Percentiles rank a stretch among this genome's conserved stretches.
Evolutionary conservation across 2,113 vertebrate species (phyloP).

Genomic region (Brevimyrus niger): DNA sequence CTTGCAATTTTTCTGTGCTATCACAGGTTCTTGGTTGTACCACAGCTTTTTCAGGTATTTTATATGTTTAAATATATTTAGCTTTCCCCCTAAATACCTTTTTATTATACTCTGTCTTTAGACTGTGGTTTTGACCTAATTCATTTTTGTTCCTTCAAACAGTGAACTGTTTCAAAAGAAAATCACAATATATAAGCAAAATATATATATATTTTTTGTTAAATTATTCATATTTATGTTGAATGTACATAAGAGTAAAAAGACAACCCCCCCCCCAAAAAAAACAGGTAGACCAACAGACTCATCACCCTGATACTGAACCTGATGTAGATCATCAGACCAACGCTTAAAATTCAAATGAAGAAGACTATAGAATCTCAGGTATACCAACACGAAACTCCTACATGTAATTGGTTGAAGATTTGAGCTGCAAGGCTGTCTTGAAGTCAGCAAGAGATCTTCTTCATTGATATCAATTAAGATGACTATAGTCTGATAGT

Average conservation of each 20-base stretch:
- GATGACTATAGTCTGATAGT: not conserved
- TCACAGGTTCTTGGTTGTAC: not conserved
- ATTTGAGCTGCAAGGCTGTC: not conserved
- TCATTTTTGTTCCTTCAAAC: not conserved
- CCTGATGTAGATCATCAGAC: not conserved
- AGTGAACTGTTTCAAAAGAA: not conserved
- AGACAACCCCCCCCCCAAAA: not conserved
- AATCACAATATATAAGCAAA: not conserved
- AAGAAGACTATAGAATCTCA: not conserved
- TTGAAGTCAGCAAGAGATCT: not conserved
- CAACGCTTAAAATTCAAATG: not conserved
- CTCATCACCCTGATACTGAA: not conserved
- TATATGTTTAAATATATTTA: not conserved
- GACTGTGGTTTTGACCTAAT: not conserved
- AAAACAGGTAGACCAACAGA: not conserved
- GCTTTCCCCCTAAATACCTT: not conserved
- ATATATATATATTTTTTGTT: not conserved
- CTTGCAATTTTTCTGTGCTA: not conserved
- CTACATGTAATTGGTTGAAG: not conserved
- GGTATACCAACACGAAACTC: not conserved
- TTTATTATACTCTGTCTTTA: not conserved
- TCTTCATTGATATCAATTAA: not conserved
- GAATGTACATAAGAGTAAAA: not conserved
- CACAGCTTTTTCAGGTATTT: not conserved
- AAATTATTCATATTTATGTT: not conserved